Evolutionary conservation across 2,797 vertebrate genomes (phyloP), one percentile per base, ranked within the genome.

Genomic region (Peromyscus eremicus): DNA sequence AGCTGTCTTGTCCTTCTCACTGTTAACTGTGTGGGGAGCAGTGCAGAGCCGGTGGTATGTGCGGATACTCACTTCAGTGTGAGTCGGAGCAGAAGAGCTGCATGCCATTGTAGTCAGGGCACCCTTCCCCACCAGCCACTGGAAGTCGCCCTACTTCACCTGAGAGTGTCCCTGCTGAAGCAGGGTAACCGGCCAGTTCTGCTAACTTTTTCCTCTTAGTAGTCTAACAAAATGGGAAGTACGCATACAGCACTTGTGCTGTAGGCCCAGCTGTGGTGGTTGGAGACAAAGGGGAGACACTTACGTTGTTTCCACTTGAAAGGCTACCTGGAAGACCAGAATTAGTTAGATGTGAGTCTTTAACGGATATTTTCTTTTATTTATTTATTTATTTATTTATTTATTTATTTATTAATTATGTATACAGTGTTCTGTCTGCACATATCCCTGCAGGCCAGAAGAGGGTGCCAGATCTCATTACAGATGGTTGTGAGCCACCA

Each of bases 301-400:
- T 73, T 76, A 37, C 29, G 16, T 64, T 13, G 60, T 86, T 95
- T 97, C 80, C 83, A 83, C 32, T 89, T 94, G 49, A 94, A 90
- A 88, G 81, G 89, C 52, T 77, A 55, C 19, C 49, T 93, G 29
- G 77, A 16, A 46, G 73, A 80, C 76, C 57, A 0, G 94, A 57
- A 43, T 52, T 96, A 46, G 83, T 95, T 21, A 94, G 43, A 94
- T 40, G 92, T 79, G 32, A 66, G 17, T 73, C 68, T 71, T 81
- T 91, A 70, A 77, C 52, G 91, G 73, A 55, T 57, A 40, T 13
- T 96, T 95, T 92, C 88, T 40, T n/a, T n/a, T n/a, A n/a, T n/a
- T n/a, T n/a, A n/a, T n/a, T n/a, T n/a, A n/a, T n/a, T n/a, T n/a
- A n/a, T n/a, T n/a, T n/a, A n/a, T n/a, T n/a, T n/a, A n/a, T n/a